Evolutionary conservation across 2,797 vertebrate species (phyloP).

Genomic region (Spatula versicolor): DNA sequence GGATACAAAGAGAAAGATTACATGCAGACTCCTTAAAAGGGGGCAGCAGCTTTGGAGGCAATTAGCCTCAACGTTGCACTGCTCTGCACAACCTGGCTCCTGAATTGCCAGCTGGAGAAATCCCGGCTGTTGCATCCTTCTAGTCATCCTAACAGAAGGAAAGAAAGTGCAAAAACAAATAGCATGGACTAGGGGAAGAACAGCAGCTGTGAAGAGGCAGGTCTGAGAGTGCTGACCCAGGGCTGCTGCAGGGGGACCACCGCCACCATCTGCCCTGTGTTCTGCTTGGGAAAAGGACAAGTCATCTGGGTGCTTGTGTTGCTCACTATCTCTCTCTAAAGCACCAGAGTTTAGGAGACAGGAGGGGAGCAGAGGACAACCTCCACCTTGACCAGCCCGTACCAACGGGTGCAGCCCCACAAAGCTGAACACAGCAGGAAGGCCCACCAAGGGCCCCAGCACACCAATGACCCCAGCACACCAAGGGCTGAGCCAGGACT

Average conservation of each 20-base stretch:
- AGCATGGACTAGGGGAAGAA: not conserved
- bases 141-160: not conserved
- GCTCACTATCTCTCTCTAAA: too few relatives aligned
- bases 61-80: accelerated
- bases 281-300: not conserved
- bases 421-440: accelerated
- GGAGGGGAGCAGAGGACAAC: not conserved
- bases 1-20: not conserved
- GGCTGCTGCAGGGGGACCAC: accelerated
- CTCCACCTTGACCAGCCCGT: accelerated
- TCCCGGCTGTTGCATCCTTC: not conserved
- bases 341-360: too few relatives aligned
- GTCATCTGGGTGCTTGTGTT: not conserved
- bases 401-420: not conserved
- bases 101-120: not conserved
- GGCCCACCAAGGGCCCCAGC: too few relatives aligned
- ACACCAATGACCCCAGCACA: not conserved
- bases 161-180: not conserved
- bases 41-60: not conserved
- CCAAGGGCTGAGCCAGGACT: not conserved
- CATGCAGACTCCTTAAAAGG: not conserved
- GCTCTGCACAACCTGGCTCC: not conserved
- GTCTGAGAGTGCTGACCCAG: not conserved
- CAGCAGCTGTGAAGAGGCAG: not conserved
- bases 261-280: accelerated